phyloP scores from a whole-genome alignment of 1,140 invertebrate genomes.

The Sycobia sp. region DNA sequence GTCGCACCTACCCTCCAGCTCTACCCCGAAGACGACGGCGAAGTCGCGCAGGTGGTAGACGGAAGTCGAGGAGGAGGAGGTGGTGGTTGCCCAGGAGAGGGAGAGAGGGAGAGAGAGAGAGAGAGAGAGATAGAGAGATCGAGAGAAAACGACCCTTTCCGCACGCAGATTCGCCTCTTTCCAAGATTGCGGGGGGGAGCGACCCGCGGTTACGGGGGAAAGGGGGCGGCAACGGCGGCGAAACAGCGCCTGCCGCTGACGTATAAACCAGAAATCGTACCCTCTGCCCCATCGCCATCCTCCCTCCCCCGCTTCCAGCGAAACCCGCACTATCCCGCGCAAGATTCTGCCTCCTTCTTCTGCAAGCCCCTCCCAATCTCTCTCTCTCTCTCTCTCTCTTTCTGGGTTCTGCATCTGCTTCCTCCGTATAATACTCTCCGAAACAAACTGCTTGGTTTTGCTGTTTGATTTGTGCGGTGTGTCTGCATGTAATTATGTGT shows the following conservation, averaged over 20 bases:
- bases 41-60: constrained; percentile 23
- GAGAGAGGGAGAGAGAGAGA: no score
- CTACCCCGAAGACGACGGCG: not conserved
- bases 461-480: not conserved
- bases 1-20: not conserved
- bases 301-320: not conserved
- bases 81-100: no score
- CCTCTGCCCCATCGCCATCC: not conserved
- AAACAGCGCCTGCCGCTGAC: constrained; percentile 18
- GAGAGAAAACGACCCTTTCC: no score
- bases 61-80: not conserved
- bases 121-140: no score
- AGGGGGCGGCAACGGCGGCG: not conserved
- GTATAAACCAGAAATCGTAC: constrained; percentile 23
- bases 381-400: not conserved
- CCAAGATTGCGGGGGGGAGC: not conserved
- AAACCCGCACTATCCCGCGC: no score
- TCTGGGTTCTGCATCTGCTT: no score
- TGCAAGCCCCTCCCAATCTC: no score
- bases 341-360: not conserved
- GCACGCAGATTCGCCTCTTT: constrained; percentile 5
- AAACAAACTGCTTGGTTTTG: constrained; percentile 9
- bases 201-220: not conserved
- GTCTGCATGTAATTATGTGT: no score
- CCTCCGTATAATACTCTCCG: constrained; percentile 1